These are phyloP conservation scores for Sminthurinus aureus DNA, from an alignment of 2,888 invertebrate genomes.

Conservation along the genomic window DNA sequence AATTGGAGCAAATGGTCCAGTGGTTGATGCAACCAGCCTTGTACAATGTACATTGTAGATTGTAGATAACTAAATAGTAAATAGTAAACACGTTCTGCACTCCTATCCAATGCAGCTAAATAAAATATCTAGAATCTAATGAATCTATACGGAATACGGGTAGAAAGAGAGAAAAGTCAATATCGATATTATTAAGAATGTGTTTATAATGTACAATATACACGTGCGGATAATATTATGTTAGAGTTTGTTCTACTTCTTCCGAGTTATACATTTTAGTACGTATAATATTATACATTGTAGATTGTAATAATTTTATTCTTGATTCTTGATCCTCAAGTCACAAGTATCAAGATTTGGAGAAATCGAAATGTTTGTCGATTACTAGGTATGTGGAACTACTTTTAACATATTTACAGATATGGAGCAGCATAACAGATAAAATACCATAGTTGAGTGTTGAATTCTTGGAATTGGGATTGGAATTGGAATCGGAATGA, in stretches of 20 bases:
- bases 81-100: no score
- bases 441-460: not conserved
- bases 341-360: no score
- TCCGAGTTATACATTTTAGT: not conserved
- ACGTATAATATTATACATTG: not conserved
- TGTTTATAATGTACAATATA: not conserved
- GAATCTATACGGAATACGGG: not conserved
- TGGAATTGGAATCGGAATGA: not conserved
- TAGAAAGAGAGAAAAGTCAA: not conserved
- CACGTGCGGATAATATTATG: not conserved
- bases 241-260: no score
- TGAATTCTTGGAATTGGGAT: not conserved
- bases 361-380: not conserved
- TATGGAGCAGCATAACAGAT: not conserved
- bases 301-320: not conserved
- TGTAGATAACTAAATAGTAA: no score
- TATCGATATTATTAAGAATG: no score
- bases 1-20: slow-evolving; percentile 20
- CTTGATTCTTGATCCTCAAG: slow-evolving; percentile 1
- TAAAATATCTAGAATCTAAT: not conserved
- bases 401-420: not conserved
- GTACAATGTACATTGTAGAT: not conserved
- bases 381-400: not conserved
- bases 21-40: no score
- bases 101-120: not conserved